A percentile compares a stretch with the other conserved stretches of the same genome.
Evolutionary conservation across 2,888 invertebrate species (phyloP).

Genomic region (Lycaena phlaeas): DNA sequence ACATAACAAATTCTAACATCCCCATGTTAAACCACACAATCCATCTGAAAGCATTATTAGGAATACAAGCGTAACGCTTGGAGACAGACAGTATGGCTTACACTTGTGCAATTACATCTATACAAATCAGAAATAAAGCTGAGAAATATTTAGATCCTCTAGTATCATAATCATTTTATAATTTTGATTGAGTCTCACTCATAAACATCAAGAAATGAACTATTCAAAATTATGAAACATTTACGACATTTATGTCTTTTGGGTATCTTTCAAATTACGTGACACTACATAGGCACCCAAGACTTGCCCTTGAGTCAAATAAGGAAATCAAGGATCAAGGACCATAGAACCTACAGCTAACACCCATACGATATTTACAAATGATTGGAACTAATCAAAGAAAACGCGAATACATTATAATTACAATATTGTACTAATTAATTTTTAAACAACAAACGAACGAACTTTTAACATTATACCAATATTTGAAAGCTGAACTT

Average conservation of each 20-base stretch:
- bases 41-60: constrained; percentile 13
- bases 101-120: constrained; percentile 13
- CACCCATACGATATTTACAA: constrained; percentile 58
- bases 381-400: constrained; percentile 32
- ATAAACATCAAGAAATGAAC: constrained; percentile 13
- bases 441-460: constrained; percentile 46
- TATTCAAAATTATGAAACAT: constrained; percentile 38
- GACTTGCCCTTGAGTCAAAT: constrained; percentile 31
- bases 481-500: constrained; percentile 72
- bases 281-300: constrained; percentile 42
- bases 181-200: not conserved
- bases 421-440: constrained; percentile 41
- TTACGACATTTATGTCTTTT: constrained; percentile 40
- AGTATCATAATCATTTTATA: not conserved
- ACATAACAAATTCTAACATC: constrained; percentile 38
- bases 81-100: constrained; percentile 14
- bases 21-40: constrained; percentile 27
- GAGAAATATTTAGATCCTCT: constrained; percentile 18
- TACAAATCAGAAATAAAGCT: not conserved
- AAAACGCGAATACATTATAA: constrained; percentile 35
- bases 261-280: constrained; percentile 67
- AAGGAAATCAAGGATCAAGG: constrained; percentile 28
- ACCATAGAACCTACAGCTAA: constrained; percentile 49
- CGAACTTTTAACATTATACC: constrained; percentile 55
- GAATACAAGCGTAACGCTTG: constrained; percentile 10